Evolutionary conservation across 2,113 vertebrate species (phyloP).

Genomic region (Phyllostomus discolor): DNA sequence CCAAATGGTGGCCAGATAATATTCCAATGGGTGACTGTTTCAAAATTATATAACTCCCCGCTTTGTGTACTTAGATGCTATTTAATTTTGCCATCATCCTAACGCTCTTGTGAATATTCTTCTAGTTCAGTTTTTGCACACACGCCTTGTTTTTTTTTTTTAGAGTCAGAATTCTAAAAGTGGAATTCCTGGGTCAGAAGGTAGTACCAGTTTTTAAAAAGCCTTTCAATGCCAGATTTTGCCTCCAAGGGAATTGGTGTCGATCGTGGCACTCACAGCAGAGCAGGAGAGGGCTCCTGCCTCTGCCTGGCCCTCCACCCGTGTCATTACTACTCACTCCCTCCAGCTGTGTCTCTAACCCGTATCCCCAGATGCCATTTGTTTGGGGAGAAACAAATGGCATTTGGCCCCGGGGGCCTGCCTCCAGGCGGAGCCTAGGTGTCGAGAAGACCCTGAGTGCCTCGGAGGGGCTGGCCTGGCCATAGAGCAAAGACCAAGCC

Average conservation of each 20-base stretch:
- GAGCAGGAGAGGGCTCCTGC: fast-evolving
- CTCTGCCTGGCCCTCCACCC: fast-evolving
- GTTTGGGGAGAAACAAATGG: not conserved
- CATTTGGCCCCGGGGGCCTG: not conserved
- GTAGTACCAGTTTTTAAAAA: not conserved
- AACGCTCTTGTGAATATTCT: not conserved
- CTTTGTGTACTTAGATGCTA: not conserved
- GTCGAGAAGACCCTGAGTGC: not conserved
- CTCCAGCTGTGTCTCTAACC: not conserved
- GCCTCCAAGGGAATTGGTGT: not conserved
- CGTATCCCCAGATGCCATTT: too few species aligned
- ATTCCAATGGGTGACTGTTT: not conserved
- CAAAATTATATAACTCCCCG: not conserved
- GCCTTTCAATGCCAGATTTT: not conserved
- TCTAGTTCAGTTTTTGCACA: not conserved
- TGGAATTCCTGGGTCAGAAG: not conserved
- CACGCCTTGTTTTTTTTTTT: not conserved
- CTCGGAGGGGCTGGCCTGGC: not conserved
- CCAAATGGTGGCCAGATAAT: not conserved
- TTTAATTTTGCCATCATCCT: not conserved
- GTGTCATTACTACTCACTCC: not conserved
- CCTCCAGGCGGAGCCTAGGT: fast-evolving
- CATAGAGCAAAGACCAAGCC: not conserved
- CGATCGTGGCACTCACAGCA: fast-evolving
- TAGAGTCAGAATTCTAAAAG: not conserved